Conservation (phyloP, 2,888 invertebrate species). For the Fragum whitleyi region DNA sequence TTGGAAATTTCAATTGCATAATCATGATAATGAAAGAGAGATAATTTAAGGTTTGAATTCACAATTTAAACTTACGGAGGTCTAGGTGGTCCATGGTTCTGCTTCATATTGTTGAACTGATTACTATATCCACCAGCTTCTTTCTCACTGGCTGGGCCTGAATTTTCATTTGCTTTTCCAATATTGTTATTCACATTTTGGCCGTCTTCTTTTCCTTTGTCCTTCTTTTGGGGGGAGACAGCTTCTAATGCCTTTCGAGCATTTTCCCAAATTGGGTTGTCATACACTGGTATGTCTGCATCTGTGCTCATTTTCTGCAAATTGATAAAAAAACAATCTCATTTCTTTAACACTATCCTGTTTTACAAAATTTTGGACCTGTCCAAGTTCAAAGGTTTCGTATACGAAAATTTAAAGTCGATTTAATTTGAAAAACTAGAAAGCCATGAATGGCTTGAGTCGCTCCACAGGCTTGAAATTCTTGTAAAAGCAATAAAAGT, state of each 20-base stretch:
- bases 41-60: too few species aligned
- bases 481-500: too few species aligned
- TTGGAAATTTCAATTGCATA: too few species aligned
- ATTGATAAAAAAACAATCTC: constrained; percentile 5
- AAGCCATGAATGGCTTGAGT: too few species aligned
- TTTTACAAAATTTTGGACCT: too few species aligned
- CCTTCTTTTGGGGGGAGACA: constrained; percentile 62
- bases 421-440: too few species aligned
- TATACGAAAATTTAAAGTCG: too few species aligned
- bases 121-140: background rate
- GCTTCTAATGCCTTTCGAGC: constrained; percentile 80
- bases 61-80: constrained; percentile 30
- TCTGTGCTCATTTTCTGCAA: constrained; percentile 37
- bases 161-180: background rate
- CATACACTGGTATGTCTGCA: constrained; percentile 41
- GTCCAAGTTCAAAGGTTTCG: too few species aligned
- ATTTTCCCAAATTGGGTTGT: constrained; percentile 79
- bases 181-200: background rate
- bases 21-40: too few species aligned
- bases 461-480: too few species aligned
- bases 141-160: background rate
- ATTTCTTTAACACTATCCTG: background rate
- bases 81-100: constrained; percentile 47
- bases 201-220: constrained; percentile 18
- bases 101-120: constrained; percentile 61